Conservation (phyloP, 2,113 vertebrate species). For the Lophura nycthemera region DNA sequence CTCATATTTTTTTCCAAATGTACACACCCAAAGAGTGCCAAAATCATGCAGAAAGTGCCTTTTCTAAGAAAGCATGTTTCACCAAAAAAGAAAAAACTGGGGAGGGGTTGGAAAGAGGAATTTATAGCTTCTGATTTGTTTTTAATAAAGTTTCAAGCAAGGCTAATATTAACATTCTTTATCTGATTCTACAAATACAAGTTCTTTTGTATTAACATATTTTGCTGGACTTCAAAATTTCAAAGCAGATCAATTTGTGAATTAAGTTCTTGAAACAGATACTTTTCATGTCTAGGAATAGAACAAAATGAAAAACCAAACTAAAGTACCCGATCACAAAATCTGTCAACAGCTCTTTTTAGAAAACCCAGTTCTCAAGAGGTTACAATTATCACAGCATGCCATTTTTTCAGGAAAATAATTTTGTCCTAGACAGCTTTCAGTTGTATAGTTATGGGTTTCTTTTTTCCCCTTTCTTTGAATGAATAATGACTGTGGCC, state of each 20-base stretch:
- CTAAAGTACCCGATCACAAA: constrained; percentile 5
- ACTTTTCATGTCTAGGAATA: constrained; percentile 55
- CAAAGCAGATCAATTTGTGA: constrained; percentile 47
- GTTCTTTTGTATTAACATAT: constrained; percentile 33
- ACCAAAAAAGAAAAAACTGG: neutral
- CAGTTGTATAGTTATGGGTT: neutral
- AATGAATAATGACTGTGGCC: constrained; percentile 36
- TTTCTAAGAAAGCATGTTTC: neutral
- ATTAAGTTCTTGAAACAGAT: constrained; percentile 67
- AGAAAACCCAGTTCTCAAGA: constrained; percentile 42
- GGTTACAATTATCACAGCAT: constrained; percentile 48
- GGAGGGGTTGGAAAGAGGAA: neutral
- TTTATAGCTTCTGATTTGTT: neutral
- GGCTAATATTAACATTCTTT: constrained; percentile 41
- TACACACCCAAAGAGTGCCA: neutral
- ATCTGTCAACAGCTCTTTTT: constrained; percentile 61
- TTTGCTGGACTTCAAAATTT: constrained; percentile 36
- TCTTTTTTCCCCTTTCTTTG: neutral
- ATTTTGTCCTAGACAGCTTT: constrained; percentile 23
- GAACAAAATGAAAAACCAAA: constrained; percentile 6
- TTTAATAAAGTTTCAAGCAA: constrained; percentile 14
- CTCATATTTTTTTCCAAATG: neutral
- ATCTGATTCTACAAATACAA: constrained; percentile 46
- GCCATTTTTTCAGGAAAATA: constrained; percentile 39
- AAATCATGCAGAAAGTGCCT: neutral